Conservation (phyloP, 2,113 vertebrate genomes). For the Mirza zaza region DNA sequence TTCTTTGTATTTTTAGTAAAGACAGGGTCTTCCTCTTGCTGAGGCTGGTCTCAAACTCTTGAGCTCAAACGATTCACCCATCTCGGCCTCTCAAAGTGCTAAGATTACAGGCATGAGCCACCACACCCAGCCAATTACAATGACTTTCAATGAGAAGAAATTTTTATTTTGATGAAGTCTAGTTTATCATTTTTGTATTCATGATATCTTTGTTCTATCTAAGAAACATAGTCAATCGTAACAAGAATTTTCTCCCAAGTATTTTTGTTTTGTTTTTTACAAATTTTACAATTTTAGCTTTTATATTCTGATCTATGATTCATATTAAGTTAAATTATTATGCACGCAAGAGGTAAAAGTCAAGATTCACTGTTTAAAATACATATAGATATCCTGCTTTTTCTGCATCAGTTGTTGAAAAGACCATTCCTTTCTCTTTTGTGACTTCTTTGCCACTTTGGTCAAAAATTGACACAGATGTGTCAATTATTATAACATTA, state of each 20-base stretch:
- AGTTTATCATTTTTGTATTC: neutral
- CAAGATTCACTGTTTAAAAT: neutral
- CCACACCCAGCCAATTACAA: neutral
- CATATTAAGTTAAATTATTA: neutral
- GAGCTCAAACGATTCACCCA: no score
- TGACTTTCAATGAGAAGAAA: neutral
- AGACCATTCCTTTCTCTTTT: neutral
- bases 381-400: neutral
- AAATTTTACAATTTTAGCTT: neutral
- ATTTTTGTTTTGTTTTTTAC: neutral
- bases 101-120: no score
- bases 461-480: neutral
- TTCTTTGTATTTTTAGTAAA: no score
- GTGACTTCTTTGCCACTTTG: neutral
- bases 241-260: neutral
- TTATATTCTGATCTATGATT: neutral
- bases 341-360: neutral
- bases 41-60: no score
- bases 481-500: neutral
- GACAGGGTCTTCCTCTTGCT: no score
- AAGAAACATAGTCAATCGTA: neutral
- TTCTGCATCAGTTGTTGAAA: neutral
- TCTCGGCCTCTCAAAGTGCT: no score
- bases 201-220: neutral
- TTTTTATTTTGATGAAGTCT: neutral